phyloP scores from a whole-genome alignment of 1,140 invertebrate genomes.

The Condylostylus longicornis region DNA sequence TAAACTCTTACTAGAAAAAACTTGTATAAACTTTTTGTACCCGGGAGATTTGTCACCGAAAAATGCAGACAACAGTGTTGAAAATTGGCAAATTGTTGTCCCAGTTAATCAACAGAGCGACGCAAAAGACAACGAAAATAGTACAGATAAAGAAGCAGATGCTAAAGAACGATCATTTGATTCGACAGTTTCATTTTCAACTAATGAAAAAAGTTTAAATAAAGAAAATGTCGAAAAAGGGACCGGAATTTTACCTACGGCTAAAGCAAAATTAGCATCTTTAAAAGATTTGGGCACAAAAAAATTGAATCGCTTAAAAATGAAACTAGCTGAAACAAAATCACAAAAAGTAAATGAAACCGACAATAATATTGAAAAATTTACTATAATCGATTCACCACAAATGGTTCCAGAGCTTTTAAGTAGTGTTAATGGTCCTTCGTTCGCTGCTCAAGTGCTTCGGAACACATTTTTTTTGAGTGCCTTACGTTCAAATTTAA shows the following conservation, averaged over 20 bases:
- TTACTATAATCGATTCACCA: slow-evolving; percentile 29
- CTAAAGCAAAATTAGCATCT: slow-evolving; percentile 42
- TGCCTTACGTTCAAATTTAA: slow-evolving; percentile 27
- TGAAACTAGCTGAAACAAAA: slow-evolving; percentile 47
- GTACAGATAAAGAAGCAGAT: slow-evolving; percentile 12
- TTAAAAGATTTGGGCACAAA: slow-evolving; percentile 50
- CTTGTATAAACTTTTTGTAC: slow-evolving; percentile 40
- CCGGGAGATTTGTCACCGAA: slow-evolving; percentile 34
- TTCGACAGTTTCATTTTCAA: too few relatives aligned
- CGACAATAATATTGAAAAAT: slow-evolving; percentile 16
- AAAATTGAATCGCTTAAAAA: slow-evolving; percentile 45
- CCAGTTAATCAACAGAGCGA: slow-evolving; percentile 21
- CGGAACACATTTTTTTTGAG: slow-evolving; percentile 27
- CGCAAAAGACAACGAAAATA: slow-evolving; percentile 23
- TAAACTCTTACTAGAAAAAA: slow-evolving; percentile 47
- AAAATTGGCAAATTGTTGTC: slow-evolving; percentile 31
- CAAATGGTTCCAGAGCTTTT: slow-evolving; percentile 25
- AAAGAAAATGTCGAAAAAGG: slow-evolving; percentile 13
- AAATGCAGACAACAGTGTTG: slow-evolving; percentile 14
- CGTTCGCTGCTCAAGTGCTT: slow-evolving; percentile 27
- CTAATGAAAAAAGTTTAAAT: slow-evolving; percentile 11
- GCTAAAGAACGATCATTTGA: slow-evolving; percentile 9
- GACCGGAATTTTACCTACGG: slow-evolving; percentile 31
- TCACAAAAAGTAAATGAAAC: slow-evolving; percentile 33
- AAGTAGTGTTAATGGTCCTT: slow-evolving; percentile 23